Percentiles rank a stretch among this genome's conserved stretches.
These are phyloP conservation scores for Pachyseris speciosa DNA, from an alignment of 64 coral and sea anemone genomes.

Conservation along the genomic window DNA sequence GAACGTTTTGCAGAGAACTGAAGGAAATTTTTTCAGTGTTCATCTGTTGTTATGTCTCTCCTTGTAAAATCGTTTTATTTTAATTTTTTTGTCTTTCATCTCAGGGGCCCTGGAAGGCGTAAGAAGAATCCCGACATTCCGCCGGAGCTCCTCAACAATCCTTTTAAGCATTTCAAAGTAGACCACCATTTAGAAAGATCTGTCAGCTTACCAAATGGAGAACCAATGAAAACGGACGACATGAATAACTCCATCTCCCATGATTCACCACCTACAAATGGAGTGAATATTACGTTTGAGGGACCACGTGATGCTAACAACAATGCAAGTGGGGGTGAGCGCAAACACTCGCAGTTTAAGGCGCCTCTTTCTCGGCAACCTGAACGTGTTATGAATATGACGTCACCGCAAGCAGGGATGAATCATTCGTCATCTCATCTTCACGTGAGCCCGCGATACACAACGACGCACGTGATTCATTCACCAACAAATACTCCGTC, in stretches of 20 bases:
- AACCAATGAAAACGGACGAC: constrained; percentile 17
- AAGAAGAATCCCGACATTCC: constrained; percentile 96
- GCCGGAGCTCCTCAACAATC: constrained; percentile 85
- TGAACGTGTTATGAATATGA: constrained; percentile 13
- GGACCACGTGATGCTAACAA: constrained; percentile 78
- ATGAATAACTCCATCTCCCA: constrained; percentile 13
- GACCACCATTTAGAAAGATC: constrained; percentile 40
- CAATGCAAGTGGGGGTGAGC: constrained; percentile 40
- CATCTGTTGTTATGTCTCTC: no score
- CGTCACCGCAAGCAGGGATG: background rate
- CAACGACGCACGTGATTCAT: constrained; percentile 37
- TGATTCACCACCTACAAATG: constrained; percentile 22
- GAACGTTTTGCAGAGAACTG: no score
- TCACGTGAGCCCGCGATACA: constrained; percentile 38
- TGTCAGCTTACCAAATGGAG: constrained; percentile 23
- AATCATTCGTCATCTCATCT: constrained; percentile 20
- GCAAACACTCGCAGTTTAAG: constrained; percentile 22
- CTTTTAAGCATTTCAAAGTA: constrained; percentile 87
- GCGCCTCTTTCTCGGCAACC: constrained; percentile 10
- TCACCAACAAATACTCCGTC: constrained; percentile 18
- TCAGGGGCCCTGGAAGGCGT: constrained; percentile 86
- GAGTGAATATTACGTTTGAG: background rate
- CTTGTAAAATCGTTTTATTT: background rate
- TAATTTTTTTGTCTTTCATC: background rate
- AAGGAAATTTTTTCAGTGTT: no score